These are phyloP conservation scores for Meteorus cinctellus DNA, from an alignment of 2,888 invertebrate genomes.

Conservation along the genomic window DNA sequence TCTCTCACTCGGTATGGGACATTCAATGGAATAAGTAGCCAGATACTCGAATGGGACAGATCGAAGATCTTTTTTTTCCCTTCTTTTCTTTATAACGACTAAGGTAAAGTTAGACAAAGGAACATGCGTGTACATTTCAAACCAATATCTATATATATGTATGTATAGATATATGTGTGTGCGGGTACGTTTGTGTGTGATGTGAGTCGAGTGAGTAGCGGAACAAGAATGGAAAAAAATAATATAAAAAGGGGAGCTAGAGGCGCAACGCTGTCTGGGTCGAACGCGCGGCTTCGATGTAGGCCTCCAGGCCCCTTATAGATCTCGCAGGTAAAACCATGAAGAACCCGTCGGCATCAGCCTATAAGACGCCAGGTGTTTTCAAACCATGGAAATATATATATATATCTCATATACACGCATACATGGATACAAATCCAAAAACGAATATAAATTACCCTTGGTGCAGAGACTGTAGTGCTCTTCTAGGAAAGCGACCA, in stretches of 20 bases:
- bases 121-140: constrained; percentile 3
- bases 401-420: not conserved
- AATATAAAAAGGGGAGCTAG: constrained; percentile 45
- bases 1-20: not conserved
- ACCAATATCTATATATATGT: too few species aligned
- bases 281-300: constrained; percentile 35
- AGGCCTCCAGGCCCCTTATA: not conserved
- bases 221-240: constrained; percentile 26
- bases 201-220: constrained; percentile 19
- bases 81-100: not conserved
- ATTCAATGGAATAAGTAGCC: not conserved
- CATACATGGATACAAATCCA: not conserved
- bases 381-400: not conserved
- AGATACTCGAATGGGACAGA: not conserved
- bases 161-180: too few species aligned
- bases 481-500: constrained; percentile 64
- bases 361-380: constrained; percentile 33
- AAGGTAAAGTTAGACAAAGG: not conserved
- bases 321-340: constrained; percentile 35
- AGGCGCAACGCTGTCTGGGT: constrained; percentile 70
- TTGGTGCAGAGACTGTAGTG: constrained; percentile 45
- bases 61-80: not conserved
- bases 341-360: constrained; percentile 17
- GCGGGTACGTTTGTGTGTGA: not conserved
- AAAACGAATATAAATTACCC: constrained; percentile 71